A percentile compares a stretch with the other conserved stretches of the same genome.
phyloP scores from a whole-genome alignment of 2,113 vertebrate species.

The Opisthocomus hoazin region DNA sequence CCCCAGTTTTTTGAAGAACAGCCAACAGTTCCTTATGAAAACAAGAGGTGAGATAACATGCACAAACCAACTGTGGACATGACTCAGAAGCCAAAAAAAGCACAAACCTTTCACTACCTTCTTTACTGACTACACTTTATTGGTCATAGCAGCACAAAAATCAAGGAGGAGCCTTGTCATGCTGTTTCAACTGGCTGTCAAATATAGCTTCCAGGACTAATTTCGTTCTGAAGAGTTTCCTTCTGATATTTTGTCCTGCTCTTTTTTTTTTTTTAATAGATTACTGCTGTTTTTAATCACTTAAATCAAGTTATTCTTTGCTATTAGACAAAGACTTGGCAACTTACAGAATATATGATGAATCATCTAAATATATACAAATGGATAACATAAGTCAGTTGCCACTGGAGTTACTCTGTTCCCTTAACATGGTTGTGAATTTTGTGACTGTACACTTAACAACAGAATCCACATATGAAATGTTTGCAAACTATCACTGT shows the following conservation, averaged over 20 bases:
- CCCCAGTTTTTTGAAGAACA: not conserved
- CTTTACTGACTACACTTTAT: not conserved
- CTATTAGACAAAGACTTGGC: not conserved
- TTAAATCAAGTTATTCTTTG: not conserved
- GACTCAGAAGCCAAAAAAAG: not conserved
- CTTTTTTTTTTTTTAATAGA: not conserved
- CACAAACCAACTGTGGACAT: not conserved
- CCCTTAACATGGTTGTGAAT: not conserved
- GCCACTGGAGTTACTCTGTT: not conserved
- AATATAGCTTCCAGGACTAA: not conserved
- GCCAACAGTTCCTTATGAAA: not conserved
- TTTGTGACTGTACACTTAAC: not conserved
- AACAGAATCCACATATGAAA: not conserved
- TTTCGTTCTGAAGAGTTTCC: not conserved
- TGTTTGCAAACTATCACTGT: not conserved
- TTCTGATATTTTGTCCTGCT: not conserved
- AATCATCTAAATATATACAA: not conserved
- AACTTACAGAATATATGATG: not conserved
- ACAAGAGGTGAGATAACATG: not conserved
- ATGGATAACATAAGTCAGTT: not conserved
- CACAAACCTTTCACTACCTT: not conserved
- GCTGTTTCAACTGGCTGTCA: not conserved
- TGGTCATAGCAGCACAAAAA: not conserved
- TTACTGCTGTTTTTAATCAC: not conserved
- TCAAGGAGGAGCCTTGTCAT: not conserved